Evolutionary conservation across 2,797 vertebrate species (phyloP).

Genomic region (Petrocephalus schoutedeni): DNA sequence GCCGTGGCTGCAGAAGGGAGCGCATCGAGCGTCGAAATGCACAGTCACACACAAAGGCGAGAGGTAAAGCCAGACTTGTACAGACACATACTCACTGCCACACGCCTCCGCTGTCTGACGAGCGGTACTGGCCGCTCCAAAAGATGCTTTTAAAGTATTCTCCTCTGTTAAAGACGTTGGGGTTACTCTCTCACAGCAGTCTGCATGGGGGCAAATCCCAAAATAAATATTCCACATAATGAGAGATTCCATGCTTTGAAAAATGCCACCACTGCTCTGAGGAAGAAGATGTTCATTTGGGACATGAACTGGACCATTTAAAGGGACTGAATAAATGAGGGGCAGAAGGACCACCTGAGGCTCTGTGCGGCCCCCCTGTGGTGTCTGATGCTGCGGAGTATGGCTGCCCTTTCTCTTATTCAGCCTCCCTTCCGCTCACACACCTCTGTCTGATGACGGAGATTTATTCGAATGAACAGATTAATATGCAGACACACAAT

Average conservation of each 20-base stretch:
- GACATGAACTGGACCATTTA: background rate
- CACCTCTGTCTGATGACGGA: background rate
- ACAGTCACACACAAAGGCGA: background rate
- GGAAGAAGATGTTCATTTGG: background rate
- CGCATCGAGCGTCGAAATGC: background rate
- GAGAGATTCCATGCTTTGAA: background rate
- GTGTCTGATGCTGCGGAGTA: background rate
- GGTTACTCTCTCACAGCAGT: background rate
- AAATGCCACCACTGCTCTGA: background rate
- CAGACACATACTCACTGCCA: background rate
- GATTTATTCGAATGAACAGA: background rate
- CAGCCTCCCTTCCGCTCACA: background rate
- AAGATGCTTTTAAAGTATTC: background rate
- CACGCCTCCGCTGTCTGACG: background rate
- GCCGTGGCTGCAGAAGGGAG: background rate
- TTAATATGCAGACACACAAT: background rate
- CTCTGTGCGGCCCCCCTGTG: background rate
- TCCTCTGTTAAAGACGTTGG: background rate
- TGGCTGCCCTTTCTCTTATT: background rate
- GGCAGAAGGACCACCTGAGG: background rate
- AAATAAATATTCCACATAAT: slow-evolving; percentile 4
- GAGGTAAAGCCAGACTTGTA: background rate
- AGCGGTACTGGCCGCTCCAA: background rate
- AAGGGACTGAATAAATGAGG: background rate
- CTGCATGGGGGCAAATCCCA: background rate